Conservation (phyloP, 2,888 invertebrate species). For the Drosophila tripunctata region DNA sequence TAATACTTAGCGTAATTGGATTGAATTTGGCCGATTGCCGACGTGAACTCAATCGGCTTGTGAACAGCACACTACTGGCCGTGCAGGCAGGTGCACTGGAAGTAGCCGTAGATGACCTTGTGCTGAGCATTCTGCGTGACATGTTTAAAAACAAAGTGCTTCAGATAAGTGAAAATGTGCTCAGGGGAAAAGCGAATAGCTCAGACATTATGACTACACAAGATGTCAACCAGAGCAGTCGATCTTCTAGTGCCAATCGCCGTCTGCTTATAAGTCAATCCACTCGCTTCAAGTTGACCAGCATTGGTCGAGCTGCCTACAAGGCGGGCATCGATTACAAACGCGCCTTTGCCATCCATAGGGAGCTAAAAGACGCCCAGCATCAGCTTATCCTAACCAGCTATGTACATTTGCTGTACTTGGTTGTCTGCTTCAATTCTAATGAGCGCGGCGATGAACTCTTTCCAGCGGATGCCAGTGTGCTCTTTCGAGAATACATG, state of each 20-base stretch:
- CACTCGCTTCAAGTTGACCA: slow-evolving; percentile 86
- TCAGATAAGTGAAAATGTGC: slow-evolving; percentile 55
- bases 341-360: slow-evolving; percentile 89
- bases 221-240: slow-evolving; percentile 61
- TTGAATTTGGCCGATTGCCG: slow-evolving; percentile 87
- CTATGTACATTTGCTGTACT: slow-evolving; percentile 93
- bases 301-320: slow-evolving; percentile 92
- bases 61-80: slow-evolving; percentile 87
- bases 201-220: slow-evolving; percentile 81
- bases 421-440: slow-evolving; percentile 86
- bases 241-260: slow-evolving; percentile 44
- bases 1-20: slow-evolving; percentile 89
- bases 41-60: slow-evolving; percentile 85
- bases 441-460: slow-evolving; percentile 86
- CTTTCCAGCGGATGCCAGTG: slow-evolving; percentile 86
- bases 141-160: slow-evolving; percentile 84
- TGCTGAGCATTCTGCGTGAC: slow-evolving; percentile 78
- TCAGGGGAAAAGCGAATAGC: slow-evolving; percentile 44
- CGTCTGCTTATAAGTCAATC: slow-evolving; percentile 82
- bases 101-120: slow-evolving; percentile 69
- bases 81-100: slow-evolving; percentile 86
- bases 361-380: slow-evolving; percentile 90
- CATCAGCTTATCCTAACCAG: slow-evolving; percentile 91
- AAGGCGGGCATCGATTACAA: slow-evolving; percentile 93
- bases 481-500: slow-evolving; percentile 86